Evolutionary conservation across 2,888 invertebrate species (phyloP), one percentile per base, ranked within the genome.

Genomic region (Amphiduros pacificus): DNA sequence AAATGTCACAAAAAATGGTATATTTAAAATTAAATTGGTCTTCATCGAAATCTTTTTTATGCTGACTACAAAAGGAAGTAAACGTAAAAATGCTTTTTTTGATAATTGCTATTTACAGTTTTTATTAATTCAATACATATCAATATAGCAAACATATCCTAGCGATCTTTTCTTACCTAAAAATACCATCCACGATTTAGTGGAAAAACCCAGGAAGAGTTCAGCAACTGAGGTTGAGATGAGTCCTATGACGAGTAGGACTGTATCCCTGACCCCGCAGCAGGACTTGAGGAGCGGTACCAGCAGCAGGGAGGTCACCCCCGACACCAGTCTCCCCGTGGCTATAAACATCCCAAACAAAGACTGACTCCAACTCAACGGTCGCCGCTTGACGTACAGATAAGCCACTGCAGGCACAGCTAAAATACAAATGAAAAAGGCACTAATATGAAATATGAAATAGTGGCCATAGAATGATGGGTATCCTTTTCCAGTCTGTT

Each of bases 381-480:
- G 88, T 20, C 77, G 74, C 36, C 87, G 84, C 56, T 87, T 87
- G 0, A 91, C 89, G 76, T 91, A 93, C 54, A 93, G 79, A 71
- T 88, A 91, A 74, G 89, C 86, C 75, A 91, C 89, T 24, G 87
- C 88, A 67, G 88, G 88, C 75, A 93, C 93, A 77, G 93, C 93
- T 88, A 84, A 40, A 70, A 84, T 63, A 41, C 36, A 26, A 61
- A 63, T 2, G 55, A 32, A 27, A 44, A n/a, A n/a, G n/a, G n/a
- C n/a, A n/a, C n/a, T n/a, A n/a, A n/a, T n/a, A n/a, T n/a, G n/a
- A n/a, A n/a, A n/a, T n/a, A n/a, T n/a, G n/a, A n/a, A n/a, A n/a
- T n/a, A n/a, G n/a, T n/a, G n/a, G n/a, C n/a, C n/a, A n/a, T n/a
- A n/a, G n/a, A n/a, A n/a, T n/a, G n/a, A n/a, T n/a, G n/a, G n/a